phyloP scores from a whole-genome alignment of 1,140 invertebrate genomes.

The Aphelenchoides fujianensis region DNA sequence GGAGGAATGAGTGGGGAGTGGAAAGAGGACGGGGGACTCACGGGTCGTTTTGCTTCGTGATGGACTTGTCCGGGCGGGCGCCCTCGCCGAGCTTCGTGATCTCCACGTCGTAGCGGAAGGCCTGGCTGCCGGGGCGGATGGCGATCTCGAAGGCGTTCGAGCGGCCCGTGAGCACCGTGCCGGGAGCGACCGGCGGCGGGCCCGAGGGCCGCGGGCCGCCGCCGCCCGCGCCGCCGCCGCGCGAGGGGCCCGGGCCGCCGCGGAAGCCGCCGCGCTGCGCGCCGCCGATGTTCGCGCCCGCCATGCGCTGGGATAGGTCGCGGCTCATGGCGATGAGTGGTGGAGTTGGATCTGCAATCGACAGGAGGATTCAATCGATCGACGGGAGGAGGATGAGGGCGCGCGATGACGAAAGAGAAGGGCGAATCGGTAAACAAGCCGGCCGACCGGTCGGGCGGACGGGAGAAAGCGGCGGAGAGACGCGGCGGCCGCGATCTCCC shows the following conservation, averaged over 20 bases:
- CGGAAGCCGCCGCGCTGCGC: neutral
- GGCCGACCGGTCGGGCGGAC: no score
- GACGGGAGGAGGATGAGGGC: no score
- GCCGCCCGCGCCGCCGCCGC: neutral
- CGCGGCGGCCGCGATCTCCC: no score
- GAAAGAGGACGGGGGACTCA: neutral
- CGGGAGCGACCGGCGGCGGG: neutral
- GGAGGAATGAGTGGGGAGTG: neutral
- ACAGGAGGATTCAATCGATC: no score
- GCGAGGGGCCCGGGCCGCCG: neutral
- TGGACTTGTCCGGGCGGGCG: neutral
- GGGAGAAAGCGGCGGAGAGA: no score
- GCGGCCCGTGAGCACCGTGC: neutral
- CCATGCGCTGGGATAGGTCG: neutral
- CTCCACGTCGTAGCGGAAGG: conserved; percentile 7
- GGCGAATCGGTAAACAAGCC: no score
- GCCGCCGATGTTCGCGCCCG: neutral
- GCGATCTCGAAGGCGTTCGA: neutral
- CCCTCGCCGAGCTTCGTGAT: neutral
- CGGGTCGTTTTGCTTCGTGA: neutral
- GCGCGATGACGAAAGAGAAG: no score
- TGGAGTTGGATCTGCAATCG: no score
- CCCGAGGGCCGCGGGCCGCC: neutral
- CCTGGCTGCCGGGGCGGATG: neutral
- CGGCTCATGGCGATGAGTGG: no score